Evolutionary conservation across 2,113 vertebrate genomes (phyloP).

Genomic region (Drymodes brunneopygia): DNA sequence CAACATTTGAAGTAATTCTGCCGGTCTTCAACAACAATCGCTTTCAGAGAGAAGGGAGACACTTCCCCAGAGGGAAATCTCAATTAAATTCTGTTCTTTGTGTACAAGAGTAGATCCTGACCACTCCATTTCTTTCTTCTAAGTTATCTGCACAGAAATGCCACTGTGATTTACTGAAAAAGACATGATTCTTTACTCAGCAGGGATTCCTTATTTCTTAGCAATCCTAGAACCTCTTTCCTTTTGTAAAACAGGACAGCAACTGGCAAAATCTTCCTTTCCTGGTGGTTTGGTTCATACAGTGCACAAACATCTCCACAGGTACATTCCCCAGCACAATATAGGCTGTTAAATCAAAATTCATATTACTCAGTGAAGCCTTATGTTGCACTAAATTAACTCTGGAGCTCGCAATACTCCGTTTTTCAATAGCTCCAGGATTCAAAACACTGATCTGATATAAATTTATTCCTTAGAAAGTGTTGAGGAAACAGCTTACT

Average conservation of each 20-base stretch:
- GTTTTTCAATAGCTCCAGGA: background rate
- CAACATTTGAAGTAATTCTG: background rate
- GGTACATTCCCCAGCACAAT: background rate
- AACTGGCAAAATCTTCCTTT: background rate
- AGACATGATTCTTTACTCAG: background rate
- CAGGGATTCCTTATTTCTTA: background rate
- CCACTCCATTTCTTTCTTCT: background rate
- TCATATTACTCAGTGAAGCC: background rate
- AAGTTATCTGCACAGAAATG: background rate
- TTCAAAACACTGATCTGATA: background rate
- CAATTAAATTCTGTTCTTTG: background rate
- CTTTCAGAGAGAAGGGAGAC: background rate
- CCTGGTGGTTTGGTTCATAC: background rate
- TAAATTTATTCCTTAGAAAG: background rate
- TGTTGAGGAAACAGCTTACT: background rate
- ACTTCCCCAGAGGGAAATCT: background rate
- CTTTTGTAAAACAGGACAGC: background rate
- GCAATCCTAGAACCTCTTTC: background rate
- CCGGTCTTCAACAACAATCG: background rate
- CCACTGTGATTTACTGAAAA: background rate
- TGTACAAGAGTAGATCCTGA: background rate
- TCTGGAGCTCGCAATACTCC: accelerated
- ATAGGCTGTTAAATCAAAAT: background rate
- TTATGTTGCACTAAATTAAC: background rate
- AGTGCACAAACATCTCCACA: background rate